Evolutionary conservation across 2,888 invertebrate species (phyloP).

Genomic region (Sinelater perroti): DNA sequence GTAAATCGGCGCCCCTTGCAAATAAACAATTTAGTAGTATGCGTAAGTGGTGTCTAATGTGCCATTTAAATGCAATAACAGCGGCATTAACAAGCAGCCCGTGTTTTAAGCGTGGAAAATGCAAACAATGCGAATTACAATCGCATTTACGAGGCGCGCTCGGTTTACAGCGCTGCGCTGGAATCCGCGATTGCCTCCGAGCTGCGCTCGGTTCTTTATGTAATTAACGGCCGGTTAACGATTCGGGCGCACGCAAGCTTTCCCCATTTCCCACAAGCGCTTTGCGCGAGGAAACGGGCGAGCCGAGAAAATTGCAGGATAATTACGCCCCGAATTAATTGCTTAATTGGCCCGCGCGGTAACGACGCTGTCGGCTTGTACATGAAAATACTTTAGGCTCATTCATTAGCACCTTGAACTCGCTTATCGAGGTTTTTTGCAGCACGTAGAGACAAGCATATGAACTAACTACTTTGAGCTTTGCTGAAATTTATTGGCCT

Average conservation of each 20-base stretch:
- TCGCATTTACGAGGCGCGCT: constrained; percentile 45
- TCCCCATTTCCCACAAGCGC: constrained; percentile 6
- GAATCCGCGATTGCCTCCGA: constrained; percentile 38
- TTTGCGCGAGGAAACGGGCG: too few relatives aligned
- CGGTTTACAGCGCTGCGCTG: constrained; percentile 36
- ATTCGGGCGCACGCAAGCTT: constrained; percentile 26
- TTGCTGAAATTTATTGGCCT: too few relatives aligned
- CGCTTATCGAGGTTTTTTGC: too few relatives aligned
- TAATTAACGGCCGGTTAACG: constrained; percentile 37
- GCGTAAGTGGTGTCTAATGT: constrained; percentile 44
- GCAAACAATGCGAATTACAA: constrained; percentile 50
- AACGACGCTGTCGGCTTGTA: too few relatives aligned
- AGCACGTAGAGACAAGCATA: too few relatives aligned
- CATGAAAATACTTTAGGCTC: too few relatives aligned
- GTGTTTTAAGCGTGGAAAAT: constrained; percentile 43
- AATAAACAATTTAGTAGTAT: constrained; percentile 36
- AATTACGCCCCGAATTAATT: too few relatives aligned
- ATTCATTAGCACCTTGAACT: too few relatives aligned
- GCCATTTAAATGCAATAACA: constrained; percentile 48
- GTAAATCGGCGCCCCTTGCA: constrained; percentile 19
- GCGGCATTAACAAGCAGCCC: constrained; percentile 43
- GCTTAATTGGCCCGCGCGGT: too few relatives aligned
- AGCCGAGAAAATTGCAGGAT: too few relatives aligned
- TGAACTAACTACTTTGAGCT: too few relatives aligned
- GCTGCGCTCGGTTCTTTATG: constrained; percentile 35